Evolutionary conservation across 2,113 vertebrate genomes (phyloP).

Genomic region (Oriolus oriolus): DNA sequence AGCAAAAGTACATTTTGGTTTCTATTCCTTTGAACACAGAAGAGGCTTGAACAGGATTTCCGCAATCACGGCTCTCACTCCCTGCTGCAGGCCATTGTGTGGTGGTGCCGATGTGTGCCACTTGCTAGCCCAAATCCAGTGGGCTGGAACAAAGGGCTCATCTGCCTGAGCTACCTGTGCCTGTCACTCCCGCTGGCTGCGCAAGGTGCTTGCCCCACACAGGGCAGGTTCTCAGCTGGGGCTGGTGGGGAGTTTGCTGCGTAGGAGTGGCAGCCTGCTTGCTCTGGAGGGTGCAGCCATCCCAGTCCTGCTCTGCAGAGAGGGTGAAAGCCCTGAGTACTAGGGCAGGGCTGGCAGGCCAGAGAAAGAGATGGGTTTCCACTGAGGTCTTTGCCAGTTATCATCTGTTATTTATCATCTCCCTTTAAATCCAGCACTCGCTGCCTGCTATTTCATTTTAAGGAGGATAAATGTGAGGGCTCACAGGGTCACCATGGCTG

Average conservation of each 20-base stretch:
- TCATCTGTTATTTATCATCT: not conserved
- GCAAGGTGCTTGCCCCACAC: not conserved
- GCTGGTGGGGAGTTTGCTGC: fast-evolving
- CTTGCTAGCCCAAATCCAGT: not conserved
- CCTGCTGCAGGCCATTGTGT: not conserved
- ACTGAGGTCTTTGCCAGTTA: not conserved
- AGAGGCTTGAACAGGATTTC: not conserved
- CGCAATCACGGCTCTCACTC: fast-evolving
- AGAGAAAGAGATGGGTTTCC: not conserved
- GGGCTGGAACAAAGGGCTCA: not conserved
- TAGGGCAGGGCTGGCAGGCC: not conserved
- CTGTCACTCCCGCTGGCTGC: not conserved
- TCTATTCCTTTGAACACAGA: not conserved
- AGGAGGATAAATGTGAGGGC: not conserved
- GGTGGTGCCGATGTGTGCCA: not conserved
- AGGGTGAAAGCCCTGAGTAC: not conserved
- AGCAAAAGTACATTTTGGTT: not conserved
- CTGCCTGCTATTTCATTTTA: not conserved
- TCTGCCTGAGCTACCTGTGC: not conserved
- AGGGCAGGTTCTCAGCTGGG: too few relatives aligned
- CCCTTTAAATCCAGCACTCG: not conserved
- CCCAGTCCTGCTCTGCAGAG: fast-evolving
- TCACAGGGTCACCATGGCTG: not conserved
- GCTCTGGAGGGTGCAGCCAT: not conserved
- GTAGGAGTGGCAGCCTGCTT: too few relatives aligned